Evolutionary conservation across 2,888 invertebrate genomes (phyloP).

Genomic region (Sesia bembeciformis): DNA sequence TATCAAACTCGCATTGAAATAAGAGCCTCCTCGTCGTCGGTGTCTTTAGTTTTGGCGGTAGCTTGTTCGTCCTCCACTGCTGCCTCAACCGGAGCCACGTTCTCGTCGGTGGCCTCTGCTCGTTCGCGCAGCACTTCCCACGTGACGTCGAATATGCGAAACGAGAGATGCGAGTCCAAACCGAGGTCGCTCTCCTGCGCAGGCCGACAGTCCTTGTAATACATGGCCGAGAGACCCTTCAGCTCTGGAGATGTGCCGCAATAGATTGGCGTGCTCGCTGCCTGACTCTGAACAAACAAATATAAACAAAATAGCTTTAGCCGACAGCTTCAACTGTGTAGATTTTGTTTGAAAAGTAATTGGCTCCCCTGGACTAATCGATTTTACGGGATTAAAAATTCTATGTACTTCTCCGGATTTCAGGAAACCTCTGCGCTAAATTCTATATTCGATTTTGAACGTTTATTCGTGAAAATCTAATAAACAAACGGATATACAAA

Average conservation of each 20-base stretch:
- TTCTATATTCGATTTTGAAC: too few species aligned
- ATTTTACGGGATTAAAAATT: too few species aligned
- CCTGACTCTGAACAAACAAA: slow-evolving; percentile 81
- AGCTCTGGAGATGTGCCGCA: slow-evolving; percentile 90
- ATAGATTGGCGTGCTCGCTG: slow-evolving; percentile 89
- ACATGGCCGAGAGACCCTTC: slow-evolving; percentile 85
- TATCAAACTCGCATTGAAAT: neutral
- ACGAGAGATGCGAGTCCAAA: slow-evolving; percentile 44
- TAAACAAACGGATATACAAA: too few species aligned
- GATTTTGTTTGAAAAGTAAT: neutral
- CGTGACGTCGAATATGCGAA: slow-evolving; percentile 41
- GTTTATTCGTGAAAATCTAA: too few species aligned
- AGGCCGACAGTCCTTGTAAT: slow-evolving; percentile 91
- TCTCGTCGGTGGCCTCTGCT: slow-evolving; percentile 9
- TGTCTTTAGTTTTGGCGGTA: neutral
- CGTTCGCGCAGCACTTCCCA: slow-evolving; percentile 31
- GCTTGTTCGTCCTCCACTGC: neutral
- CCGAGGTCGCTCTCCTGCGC: slow-evolving; percentile 65
- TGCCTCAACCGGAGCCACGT: neutral
- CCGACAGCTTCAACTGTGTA: neutral
- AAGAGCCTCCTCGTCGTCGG: neutral
- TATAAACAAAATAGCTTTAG: slow-evolving; percentile 7
- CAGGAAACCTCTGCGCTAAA: too few species aligned
- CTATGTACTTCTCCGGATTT: too few species aligned
- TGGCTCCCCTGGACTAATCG: too few species aligned